Conservation (phyloP, 2,888 invertebrate genomes). For the Machimus rusticus region DNA sequence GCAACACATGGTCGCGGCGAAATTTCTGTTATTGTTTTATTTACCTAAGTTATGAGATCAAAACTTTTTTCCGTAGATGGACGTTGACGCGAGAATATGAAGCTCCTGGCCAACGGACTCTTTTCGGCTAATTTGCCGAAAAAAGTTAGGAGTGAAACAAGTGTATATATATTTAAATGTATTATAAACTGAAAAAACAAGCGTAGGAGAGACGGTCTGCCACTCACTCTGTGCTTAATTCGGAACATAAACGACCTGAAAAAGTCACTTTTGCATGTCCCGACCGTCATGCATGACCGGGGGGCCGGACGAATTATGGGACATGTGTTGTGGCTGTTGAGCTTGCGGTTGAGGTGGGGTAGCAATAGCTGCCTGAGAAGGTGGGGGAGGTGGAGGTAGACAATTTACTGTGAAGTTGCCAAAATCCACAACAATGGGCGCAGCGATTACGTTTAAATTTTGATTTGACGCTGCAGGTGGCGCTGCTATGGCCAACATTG, state of each 20-base stretch:
- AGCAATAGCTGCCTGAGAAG: conserved; percentile 42
- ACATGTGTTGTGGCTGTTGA: conserved; percentile 12
- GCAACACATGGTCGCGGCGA: neutral
- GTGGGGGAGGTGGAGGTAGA: conserved; percentile 49
- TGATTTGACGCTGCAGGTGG: conserved; percentile 52
- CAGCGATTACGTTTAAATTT: conserved; percentile 55
- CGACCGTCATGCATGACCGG: neutral
- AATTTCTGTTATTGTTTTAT: conserved; percentile 4
- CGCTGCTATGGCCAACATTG: conserved; percentile 52
- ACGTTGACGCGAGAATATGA: neutral
- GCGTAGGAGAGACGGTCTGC: neutral
- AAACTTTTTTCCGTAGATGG: neutral
- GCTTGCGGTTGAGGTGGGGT: conserved; percentile 29
- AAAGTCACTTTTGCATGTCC: conserved; percentile 11
- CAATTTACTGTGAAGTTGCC: conserved; percentile 56
- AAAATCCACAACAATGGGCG: conserved; percentile 56
- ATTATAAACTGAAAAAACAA: neutral
- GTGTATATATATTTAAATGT: neutral
- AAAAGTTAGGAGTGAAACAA: neutral
- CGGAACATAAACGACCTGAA: conserved; percentile 10
- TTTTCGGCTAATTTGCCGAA: neutral
- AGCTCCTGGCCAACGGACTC: neutral
- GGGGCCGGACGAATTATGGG: conserved; percentile 2
- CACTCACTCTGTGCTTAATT: neutral
- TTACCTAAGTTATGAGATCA: conserved; percentile 37